Conservation (phyloP, 2,113 vertebrate genomes). For the Rynchops niger region DNA sequence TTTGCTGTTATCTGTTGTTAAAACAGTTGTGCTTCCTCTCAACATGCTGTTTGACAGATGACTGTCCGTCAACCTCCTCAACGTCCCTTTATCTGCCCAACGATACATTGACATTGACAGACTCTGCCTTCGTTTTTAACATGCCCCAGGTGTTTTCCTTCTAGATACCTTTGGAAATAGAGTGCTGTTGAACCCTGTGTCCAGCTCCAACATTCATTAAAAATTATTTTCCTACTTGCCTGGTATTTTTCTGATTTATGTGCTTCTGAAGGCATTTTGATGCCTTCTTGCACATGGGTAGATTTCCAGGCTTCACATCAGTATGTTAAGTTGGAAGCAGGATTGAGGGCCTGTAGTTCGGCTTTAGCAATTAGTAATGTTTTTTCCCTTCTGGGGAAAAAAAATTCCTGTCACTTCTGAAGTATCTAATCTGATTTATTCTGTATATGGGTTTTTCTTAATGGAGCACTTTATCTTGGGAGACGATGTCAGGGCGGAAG, state of each 20-base stretch:
- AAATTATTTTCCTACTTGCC: conserved; percentile 26
- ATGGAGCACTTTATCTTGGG: neutral
- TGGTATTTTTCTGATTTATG: conserved; percentile 21
- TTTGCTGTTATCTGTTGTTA: neutral
- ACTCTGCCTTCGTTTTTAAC: neutral
- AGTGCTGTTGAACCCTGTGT: neutral
- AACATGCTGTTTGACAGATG: neutral
- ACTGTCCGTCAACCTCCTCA: neutral
- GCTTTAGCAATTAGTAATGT: neutral
- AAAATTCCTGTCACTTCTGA: neutral
- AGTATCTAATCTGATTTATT: neutral
- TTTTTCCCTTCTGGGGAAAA: neutral
- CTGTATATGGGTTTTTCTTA: neutral
- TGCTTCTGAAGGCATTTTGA: conserved; percentile 11
- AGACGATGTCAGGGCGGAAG: rapidly evolving
- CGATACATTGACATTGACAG: neutral
- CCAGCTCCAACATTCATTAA: conserved; percentile 9
- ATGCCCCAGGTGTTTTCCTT: neutral
- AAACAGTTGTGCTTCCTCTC: neutral
- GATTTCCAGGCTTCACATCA: neutral
- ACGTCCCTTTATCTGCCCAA: neutral
- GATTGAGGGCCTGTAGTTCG: neutral
- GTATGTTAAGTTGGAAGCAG: neutral
- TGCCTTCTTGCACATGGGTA: neutral
- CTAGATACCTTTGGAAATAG: neutral